These are phyloP conservation scores for Gymnodraco acuticeps DNA, from an alignment of 2,797 vertebrate genomes.

Conservation along the genomic window DNA sequence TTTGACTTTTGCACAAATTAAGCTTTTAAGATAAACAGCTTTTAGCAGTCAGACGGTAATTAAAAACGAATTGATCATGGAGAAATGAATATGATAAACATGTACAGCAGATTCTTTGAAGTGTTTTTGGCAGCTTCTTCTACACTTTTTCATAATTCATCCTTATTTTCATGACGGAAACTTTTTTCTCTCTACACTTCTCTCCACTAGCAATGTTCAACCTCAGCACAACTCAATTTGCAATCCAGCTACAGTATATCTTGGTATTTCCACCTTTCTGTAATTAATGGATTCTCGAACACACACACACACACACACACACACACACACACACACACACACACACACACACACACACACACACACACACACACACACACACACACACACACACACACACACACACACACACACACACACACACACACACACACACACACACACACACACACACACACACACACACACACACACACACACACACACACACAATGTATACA, in stretches of 20 bases:
- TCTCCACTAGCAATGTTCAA: no score
- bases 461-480: not conserved
- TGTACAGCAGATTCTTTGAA: not conserved
- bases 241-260: no score
- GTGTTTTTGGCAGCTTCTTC: not conserved
- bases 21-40: not conserved
- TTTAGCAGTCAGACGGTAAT: not conserved
- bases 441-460: not conserved
- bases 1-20: not conserved
- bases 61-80: not conserved
- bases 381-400: not conserved
- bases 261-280: no score
- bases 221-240: no score
- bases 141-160: no score
- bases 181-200: no score
- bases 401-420: not conserved
- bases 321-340: not conserved
- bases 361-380: not conserved
- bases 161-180: no score
- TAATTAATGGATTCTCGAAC: no score
- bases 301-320: conserved; percentile 3
- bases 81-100: not conserved
- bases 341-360: not conserved
- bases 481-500: not conserved
- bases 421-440: not conserved